These are phyloP conservation scores for Drosophila emarginata DNA, from an alignment of 2,888 invertebrate species.

Conservation along the genomic window DNA sequence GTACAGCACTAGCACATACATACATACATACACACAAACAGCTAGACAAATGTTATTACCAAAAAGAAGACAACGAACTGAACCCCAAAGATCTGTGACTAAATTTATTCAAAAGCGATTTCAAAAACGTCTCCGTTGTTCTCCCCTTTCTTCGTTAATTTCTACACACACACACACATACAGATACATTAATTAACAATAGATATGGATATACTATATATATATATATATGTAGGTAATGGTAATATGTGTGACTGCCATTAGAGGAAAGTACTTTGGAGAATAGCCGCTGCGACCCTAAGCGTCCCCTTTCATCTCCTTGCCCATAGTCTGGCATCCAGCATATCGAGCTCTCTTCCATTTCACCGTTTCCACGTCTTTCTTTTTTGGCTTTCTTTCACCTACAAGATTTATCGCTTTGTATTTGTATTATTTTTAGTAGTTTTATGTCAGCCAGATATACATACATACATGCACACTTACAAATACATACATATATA, in stretches of 20 bases:
- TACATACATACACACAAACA: slow-evolving; percentile 27
- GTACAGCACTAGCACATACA: neutral
- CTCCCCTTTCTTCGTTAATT: slow-evolving; percentile 63
- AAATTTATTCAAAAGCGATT: slow-evolving; percentile 74
- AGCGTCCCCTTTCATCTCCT: slow-evolving; percentile 3
- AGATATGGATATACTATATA: slow-evolving; percentile 42
- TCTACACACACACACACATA: slow-evolving; percentile 44
- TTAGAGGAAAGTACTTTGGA: slow-evolving; percentile 70
- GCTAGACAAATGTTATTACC: slow-evolving; percentile 75
- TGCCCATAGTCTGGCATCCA: slow-evolving; percentile 17
- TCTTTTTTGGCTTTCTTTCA: slow-evolving; percentile 69
- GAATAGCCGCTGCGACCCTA: slow-evolving; percentile 36
- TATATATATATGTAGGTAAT: slow-evolving; percentile 36
- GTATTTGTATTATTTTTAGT: slow-evolving; percentile 80
- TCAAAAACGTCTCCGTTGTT: slow-evolving; percentile 60
- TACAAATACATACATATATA: neutral
- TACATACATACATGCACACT: neutral
- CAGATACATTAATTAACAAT: slow-evolving; percentile 42
- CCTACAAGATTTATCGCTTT: slow-evolving; percentile 79
- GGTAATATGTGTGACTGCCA: slow-evolving; percentile 73
- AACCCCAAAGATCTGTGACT: slow-evolving; percentile 51
- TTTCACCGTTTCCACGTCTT: slow-evolving; percentile 46
- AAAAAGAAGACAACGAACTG: slow-evolving; percentile 51
- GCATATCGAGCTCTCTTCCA: slow-evolving; percentile 33
- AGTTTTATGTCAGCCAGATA: slow-evolving; percentile 66